These are phyloP conservation scores for Rhabdornis inornatus DNA, from an alignment of 2,113 vertebrate genomes.

Conservation along the genomic window DNA sequence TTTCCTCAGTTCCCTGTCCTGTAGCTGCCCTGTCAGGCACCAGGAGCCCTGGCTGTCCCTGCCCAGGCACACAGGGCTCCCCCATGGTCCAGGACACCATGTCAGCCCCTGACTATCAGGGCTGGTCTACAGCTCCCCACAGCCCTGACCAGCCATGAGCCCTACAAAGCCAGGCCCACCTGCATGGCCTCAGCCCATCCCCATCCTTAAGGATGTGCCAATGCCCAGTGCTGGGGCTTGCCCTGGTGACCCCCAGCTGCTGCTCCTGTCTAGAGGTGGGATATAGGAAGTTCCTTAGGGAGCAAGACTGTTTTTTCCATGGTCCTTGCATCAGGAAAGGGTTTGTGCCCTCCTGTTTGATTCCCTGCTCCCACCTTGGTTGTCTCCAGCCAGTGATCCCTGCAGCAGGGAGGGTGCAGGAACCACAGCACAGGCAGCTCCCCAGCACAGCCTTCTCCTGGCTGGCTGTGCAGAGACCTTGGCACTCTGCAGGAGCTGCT, in stretches of 20 bases:
- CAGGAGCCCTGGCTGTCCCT: background rate
- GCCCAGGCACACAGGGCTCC: background rate
- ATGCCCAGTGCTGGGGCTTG: rapidly evolving
- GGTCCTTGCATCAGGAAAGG: background rate
- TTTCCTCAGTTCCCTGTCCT: background rate
- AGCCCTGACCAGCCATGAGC: background rate
- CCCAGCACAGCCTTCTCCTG: background rate
- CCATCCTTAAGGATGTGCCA: background rate
- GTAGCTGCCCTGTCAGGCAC: background rate
- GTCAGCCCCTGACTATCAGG: background rate
- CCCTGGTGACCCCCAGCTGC: background rate
- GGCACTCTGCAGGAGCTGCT: background rate
- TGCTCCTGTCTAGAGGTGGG: background rate
- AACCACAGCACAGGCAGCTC: background rate
- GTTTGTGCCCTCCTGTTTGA: background rate
- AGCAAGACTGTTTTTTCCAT: rapidly evolving
- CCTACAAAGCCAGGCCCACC: background rate
- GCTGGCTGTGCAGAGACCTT: background rate
- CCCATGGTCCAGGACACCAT: rapidly evolving
- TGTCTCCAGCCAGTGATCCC: background rate
- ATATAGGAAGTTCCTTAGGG: background rate
- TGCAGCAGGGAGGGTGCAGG: background rate
- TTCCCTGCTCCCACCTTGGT: background rate
- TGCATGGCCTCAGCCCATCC: rapidly evolving
- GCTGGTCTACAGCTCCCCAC: background rate